A percentile compares a stretch with the other conserved stretches of the same genome.
Conservation (phyloP, 2,797 vertebrate species). For the Channa striata region DNA sequence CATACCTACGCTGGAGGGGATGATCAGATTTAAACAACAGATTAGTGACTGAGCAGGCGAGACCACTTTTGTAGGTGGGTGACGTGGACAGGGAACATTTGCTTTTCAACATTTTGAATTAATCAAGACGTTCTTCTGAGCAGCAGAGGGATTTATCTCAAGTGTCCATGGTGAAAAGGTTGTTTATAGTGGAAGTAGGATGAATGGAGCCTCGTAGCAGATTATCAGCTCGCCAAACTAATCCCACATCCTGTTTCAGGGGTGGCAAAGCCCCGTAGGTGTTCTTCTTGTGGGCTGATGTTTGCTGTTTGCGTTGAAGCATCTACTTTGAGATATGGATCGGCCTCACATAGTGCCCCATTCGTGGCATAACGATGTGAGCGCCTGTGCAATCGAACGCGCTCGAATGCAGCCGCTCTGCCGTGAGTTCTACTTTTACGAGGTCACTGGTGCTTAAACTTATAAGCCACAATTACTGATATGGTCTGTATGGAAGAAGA, state of each 20-base stretch:
- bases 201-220: constrained; percentile 20
- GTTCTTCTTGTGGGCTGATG: neutral
- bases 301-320: neutral
- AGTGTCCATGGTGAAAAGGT: neutral
- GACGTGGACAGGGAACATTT: neutral
- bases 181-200: neutral
- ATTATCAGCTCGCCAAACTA: constrained; percentile 46
- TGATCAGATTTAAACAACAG: constrained; percentile 71
- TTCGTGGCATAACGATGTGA: neutral
- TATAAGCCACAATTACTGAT: no score
- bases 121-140: neutral
- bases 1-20: constrained; percentile 69
- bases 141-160: neutral
- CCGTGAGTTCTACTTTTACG: no score
- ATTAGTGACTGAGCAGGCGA: constrained; percentile 53
- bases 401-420: neutral
- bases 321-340: neutral
- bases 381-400: neutral
- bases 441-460: no score
- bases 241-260: constrained; percentile 43
- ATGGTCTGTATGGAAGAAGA: no score
- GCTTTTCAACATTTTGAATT: neutral
- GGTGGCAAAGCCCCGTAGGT: constrained; percentile 9
- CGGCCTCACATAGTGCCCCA: no score
- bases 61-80: neutral